A percentile compares a stretch with the other conserved stretches of the same genome.
Conservation (phyloP, 2,113 vertebrate genomes). For the Aspidoscelis tigris region DNA sequence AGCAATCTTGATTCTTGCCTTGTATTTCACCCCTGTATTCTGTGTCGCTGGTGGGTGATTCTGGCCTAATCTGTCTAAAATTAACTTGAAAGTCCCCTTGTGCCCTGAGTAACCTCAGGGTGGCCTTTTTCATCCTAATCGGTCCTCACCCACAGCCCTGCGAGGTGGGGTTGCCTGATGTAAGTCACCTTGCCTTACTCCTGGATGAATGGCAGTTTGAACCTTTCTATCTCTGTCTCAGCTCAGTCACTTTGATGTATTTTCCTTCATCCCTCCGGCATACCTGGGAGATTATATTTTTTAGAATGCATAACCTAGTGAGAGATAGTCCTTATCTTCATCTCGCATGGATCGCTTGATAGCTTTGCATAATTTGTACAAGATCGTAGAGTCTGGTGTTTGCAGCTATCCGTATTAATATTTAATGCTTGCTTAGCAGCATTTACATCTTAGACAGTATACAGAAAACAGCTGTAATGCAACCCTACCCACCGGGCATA, state of each 20-base stretch:
- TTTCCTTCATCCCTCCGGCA: neutral
- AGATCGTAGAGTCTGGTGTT: neutral
- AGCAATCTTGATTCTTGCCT: no score
- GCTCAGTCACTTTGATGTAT: neutral
- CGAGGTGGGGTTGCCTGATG: no score
- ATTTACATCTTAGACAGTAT: neutral
- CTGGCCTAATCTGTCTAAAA: no score
- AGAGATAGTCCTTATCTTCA: neutral
- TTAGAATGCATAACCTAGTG: neutral
- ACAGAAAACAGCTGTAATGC: neutral
- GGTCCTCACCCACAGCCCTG: no score
- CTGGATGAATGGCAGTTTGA: neutral
- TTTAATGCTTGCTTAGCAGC: slow-evolving; percentile 16
- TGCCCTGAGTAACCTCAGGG: no score
- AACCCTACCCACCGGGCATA: neutral
- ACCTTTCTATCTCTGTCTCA: neutral
- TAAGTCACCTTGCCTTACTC: no score
- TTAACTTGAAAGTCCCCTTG: no score
- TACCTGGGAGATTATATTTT: neutral
- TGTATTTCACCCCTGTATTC: no score
- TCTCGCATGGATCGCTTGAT: neutral
- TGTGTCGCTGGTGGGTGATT: no score
- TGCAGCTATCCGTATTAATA: neutral
- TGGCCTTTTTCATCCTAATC: no score
- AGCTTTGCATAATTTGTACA: slow-evolving; percentile 8